A percentile compares a stretch with the other conserved stretches of the same genome.
Evolutionary conservation across 2,113 vertebrate species (phyloP).

Genomic region (Charina bottae): DNA sequence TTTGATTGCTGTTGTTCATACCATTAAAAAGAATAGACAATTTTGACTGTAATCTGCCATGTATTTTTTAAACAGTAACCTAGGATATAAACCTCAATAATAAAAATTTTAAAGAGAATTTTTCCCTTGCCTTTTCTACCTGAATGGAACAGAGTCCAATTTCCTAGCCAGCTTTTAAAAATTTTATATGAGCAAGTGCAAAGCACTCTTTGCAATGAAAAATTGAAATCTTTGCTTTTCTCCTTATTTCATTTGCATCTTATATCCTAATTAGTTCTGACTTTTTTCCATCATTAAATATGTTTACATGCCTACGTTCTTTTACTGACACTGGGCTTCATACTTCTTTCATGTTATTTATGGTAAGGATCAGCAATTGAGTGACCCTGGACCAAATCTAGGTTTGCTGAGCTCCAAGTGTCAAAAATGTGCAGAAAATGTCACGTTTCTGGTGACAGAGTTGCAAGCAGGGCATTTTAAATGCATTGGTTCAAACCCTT

Average conservation of each 20-base stretch:
- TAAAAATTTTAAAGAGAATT: not conserved
- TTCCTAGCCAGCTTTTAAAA: not conserved
- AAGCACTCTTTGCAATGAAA: constrained; percentile 1
- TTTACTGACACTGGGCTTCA: not conserved
- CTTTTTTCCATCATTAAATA: not conserved
- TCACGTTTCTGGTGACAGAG: not conserved
- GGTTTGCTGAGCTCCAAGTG: not conserved
- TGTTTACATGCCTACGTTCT: not conserved
- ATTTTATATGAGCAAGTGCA: not conserved
- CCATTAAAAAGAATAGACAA: not conserved
- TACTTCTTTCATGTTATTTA: not conserved
- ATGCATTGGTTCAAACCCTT: not conserved
- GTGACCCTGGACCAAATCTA: not conserved
- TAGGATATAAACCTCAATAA: not conserved
- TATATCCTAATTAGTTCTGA: not conserved
- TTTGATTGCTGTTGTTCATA: not conserved
- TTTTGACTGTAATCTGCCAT: not conserved
- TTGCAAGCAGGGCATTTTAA: not conserved
- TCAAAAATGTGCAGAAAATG: not conserved
- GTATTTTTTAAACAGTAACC: not conserved
- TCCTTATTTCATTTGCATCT: not conserved
- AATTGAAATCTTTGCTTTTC: not conserved
- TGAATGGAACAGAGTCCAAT: not conserved
- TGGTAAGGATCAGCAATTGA: not conserved
- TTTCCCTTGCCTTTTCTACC: not conserved